Percentiles rank a stretch among this genome's conserved stretches.
Evolutionary conservation across 2,888 invertebrate genomes (phyloP).

Genomic region (Gibbula magus): DNA sequence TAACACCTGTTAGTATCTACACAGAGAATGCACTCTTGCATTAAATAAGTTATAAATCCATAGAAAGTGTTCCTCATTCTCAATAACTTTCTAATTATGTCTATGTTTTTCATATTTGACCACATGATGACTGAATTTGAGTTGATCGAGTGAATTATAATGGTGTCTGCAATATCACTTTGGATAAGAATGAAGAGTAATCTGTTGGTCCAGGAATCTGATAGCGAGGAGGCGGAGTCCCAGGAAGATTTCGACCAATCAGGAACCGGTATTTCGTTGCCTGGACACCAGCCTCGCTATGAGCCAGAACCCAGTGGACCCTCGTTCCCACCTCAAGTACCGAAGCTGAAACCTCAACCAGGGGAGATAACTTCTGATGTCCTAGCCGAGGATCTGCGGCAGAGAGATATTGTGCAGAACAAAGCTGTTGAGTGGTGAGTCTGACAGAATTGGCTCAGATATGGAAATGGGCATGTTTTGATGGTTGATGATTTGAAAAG

Average conservation of each 20-base stretch:
- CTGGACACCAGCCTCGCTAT: conserved; percentile 63
- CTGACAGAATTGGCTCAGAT: too few relatives aligned
- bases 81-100: too few relatives aligned
- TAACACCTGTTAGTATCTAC: too few relatives aligned
- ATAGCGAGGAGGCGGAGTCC: not conserved
- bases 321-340: conserved; percentile 57
- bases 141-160: not conserved
- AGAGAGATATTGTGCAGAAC: conserved; percentile 64
- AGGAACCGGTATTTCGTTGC: conserved; percentile 64
- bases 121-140: too few relatives aligned
- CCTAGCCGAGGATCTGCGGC: conserved; percentile 64
- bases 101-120: too few relatives aligned
- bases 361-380: conserved; percentile 54
- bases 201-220: not conserved
- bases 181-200: not conserved
- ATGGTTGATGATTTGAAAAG: too few relatives aligned
- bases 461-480: too few relatives aligned
- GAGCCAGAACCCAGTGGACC: conserved; percentile 55
- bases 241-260: conserved; percentile 58
- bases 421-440: conserved; percentile 69
- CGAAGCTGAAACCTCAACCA: conserved; percentile 16
- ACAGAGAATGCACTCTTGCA: too few relatives aligned
- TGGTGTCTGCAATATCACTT: not conserved
- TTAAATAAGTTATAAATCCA: too few relatives aligned
- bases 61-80: too few relatives aligned